Percentiles rank a stretch among this genome's conserved stretches.
These are phyloP conservation scores for Ochotona curzoniae DNA, from an alignment of 2,113 vertebrate species.

Conservation along the genomic window DNA sequence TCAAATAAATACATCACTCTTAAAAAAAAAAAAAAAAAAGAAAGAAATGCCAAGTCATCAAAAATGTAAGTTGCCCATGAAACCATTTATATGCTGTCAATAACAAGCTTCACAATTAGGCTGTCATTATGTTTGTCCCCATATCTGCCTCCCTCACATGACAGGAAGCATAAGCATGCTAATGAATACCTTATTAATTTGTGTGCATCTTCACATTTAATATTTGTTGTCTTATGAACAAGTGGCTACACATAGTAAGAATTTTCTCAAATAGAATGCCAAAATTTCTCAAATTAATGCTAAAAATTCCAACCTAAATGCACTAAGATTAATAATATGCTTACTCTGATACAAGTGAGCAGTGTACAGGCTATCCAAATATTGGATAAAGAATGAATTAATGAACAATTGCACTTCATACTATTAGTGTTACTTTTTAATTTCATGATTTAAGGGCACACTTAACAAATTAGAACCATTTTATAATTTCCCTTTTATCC, in stretches of 20 bases:
- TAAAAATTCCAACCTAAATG: constrained; percentile 12
- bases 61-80: not conserved
- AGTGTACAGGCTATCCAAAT: not conserved
- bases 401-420: not conserved
- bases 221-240: constrained; percentile 10
- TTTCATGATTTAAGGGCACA: constrained; percentile 1
- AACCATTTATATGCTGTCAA: not conserved
- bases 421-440: not conserved
- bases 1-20: too few relatives aligned
- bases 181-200: not conserved
- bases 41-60: not conserved
- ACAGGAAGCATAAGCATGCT: not conserved
- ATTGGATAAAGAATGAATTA: not conserved
- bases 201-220: not conserved
- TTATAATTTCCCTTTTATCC: not conserved
- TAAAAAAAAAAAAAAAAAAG: too few relatives aligned
- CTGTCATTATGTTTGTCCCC: not conserved
- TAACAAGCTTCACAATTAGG: not conserved
- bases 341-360: not conserved
- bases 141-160: not conserved
- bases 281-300: not conserved
- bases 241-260: not conserved
- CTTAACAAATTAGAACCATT: constrained; percentile 1
- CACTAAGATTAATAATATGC: not conserved
- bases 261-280: not conserved